Percentiles rank a stretch among this genome's conserved stretches.
phyloP scores from a whole-genome alignment of 2,113 vertebrate species.

The Genyomyrus donnyi region DNA sequence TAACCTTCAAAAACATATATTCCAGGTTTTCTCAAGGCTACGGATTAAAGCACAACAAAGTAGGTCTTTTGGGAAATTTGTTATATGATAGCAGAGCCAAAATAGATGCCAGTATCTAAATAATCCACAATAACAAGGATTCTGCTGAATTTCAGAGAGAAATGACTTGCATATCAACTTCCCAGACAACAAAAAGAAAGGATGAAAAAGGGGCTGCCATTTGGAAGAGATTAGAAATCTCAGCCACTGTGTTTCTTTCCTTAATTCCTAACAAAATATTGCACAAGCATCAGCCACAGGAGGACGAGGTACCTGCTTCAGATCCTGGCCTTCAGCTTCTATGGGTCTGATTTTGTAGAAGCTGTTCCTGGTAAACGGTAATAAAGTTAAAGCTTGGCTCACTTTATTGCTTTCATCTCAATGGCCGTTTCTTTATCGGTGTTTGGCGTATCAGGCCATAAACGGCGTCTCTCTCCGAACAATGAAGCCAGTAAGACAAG shows the following conservation, averaged over 20 bases:
- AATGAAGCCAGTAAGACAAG: constrained; percentile 28
- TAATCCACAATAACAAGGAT: neutral
- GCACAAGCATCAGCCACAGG: neutral
- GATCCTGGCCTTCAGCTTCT: neutral
- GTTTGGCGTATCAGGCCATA: neutral
- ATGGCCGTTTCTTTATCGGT: neutral
- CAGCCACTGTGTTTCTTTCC: neutral
- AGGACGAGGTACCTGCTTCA: neutral
- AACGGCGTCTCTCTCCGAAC: constrained; percentile 4
- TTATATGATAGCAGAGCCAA: neutral
- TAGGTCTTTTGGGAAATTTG: neutral
- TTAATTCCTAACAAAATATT: neutral
- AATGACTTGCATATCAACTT: neutral
- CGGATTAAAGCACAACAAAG: neutral
- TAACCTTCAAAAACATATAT: neutral
- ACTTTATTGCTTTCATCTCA: neutral
- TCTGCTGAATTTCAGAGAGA: neutral
- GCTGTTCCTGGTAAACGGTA: neutral
- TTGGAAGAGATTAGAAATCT: neutral
- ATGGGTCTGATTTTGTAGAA: neutral
- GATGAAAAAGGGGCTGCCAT: neutral
- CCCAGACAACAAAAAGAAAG: neutral
- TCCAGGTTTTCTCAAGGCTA: neutral
- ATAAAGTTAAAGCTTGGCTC: neutral
- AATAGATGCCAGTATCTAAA: neutral